phyloP scores from a whole-genome alignment of 2,797 vertebrate species.

The Uromys caudimaculatus region DNA sequence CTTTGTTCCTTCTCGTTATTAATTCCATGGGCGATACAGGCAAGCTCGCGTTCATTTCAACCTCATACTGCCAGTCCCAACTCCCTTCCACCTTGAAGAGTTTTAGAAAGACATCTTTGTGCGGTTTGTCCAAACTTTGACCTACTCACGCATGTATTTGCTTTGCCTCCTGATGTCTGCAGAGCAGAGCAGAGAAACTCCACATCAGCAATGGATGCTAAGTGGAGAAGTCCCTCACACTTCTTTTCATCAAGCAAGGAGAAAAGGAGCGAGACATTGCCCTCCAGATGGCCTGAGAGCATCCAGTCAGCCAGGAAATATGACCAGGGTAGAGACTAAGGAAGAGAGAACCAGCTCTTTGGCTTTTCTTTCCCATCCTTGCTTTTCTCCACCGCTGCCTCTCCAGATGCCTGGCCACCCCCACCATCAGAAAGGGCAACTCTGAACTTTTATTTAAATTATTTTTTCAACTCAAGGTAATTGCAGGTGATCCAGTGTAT shows the following conservation, averaged over 20 bases:
- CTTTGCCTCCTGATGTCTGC: background rate
- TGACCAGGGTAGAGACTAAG: background rate
- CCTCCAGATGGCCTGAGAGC: background rate
- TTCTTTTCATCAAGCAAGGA: background rate
- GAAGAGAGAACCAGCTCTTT: background rate
- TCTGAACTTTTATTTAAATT: background rate
- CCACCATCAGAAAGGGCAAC: background rate
- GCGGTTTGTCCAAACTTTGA: background rate
- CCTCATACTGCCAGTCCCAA: too few relatives aligned
- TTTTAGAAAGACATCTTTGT: background rate
- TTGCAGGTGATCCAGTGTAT: background rate
- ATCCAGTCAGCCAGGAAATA: background rate
- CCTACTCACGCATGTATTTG: background rate
- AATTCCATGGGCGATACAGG: background rate
- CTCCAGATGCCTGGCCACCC: background rate
- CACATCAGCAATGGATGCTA: background rate
- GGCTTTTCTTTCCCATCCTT: background rate
- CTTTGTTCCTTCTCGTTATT: conserved; percentile 39
- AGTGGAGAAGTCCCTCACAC: conserved; percentile 6
- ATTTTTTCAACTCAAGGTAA: background rate
- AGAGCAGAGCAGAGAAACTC: background rate
- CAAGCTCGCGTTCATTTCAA: background rate
- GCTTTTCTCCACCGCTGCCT: background rate
- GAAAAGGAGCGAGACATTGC: background rate
- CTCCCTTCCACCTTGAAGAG: background rate